Conservation (phyloP, 2,888 invertebrate genomes). For the Noctuana brunneofusca region DNA sequence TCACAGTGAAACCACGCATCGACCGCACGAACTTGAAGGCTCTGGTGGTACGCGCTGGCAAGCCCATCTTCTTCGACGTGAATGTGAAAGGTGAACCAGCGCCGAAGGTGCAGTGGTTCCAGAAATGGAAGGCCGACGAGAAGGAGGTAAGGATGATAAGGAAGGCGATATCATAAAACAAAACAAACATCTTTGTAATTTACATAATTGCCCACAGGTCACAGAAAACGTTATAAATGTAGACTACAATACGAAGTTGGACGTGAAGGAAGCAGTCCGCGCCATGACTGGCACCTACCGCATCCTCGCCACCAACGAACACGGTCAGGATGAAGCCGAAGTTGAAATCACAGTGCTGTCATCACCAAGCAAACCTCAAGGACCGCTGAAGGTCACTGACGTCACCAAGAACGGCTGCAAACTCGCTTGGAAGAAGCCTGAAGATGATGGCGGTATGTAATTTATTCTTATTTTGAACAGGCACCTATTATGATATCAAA, state of each 20-base stretch:
- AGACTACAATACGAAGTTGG: slow-evolving; percentile 95
- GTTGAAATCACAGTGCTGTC: slow-evolving; percentile 95
- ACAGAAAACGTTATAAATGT: slow-evolving; percentile 91
- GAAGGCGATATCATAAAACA: too few species aligned
- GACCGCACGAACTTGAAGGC: slow-evolving; percentile 97
- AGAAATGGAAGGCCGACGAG: slow-evolving; percentile 88
- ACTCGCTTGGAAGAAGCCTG: slow-evolving; percentile 96
- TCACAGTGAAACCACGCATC: slow-evolving; percentile 96
- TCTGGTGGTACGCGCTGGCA: slow-evolving; percentile 94
- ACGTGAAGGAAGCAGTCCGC: slow-evolving; percentile 89
- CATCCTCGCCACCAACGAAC: slow-evolving; percentile 93
- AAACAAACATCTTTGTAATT: not conserved
- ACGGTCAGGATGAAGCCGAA: slow-evolving; percentile 87
- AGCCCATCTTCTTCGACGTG: slow-evolving; percentile 95
- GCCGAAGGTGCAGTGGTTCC: slow-evolving; percentile 96
- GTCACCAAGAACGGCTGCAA: slow-evolving; percentile 95
- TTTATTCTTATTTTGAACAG: too few species aligned
- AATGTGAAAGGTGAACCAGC: slow-evolving; percentile 98
- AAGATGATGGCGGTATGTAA: slow-evolving; percentile 92
- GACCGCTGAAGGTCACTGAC: slow-evolving; percentile 93
- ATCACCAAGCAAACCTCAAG: slow-evolving; percentile 93
- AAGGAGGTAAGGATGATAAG: slow-evolving; percentile 83
- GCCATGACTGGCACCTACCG: slow-evolving; percentile 95
- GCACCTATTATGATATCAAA: too few species aligned
- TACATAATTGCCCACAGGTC: slow-evolving; percentile 63